Base-by-base conservation (phyloP, 2,113 vertebrate genomes). In the Phyllostomus discolor region DNA sequence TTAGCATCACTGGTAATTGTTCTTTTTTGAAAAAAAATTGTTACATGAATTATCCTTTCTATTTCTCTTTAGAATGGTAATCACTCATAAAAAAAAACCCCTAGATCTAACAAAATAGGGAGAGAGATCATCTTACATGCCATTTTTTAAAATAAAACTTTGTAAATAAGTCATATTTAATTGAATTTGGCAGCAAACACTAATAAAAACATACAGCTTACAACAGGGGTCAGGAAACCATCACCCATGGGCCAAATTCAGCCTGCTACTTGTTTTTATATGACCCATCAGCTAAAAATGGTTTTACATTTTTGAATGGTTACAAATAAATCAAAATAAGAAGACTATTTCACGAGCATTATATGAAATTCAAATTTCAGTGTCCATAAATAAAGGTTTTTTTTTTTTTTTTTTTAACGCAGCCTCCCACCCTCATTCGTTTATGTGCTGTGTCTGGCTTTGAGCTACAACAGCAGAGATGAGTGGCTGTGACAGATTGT, bases 91-190 rank as follows among this genome's bases (percentile, higher is more conserved):
- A 62, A 10, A 62, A 10, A 94, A 93, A 90, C 33, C 26, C 26
- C 35, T 75, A 41, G 6, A 69, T 82, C 19, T 67, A 81, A 82
- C 10, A 83, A 22, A 46, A 41, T 43, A 78, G 4, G 2, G 16
- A 88, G 10, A 88, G 5, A 83, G 8, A 78, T n/a, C 15, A 88
- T 67, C 19, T 81, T 89, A 78, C 4, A 33, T 70, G 41, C 2
- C 48, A 59, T 72, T 72, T 75, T 72, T 72, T 3, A 91, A 96
- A 96, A 83, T 69, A 80, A 95, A 95, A 86, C 70, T n/a, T 24
- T 91, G 72, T 52, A 72, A 81, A 48, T 94, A 89, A 92, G 69
- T 22, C 2, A 46, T 26, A 78, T 11, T 92, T 94, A 59, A 75
- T 28, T 95, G 75, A 90, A 75, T 69, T 79, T 16, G 82, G 43